Percentiles rank a stretch among this genome's conserved stretches.
Evolutionary conservation across 1,140 invertebrate genomes (phyloP).

Genomic region (Phortica variegata): DNA sequence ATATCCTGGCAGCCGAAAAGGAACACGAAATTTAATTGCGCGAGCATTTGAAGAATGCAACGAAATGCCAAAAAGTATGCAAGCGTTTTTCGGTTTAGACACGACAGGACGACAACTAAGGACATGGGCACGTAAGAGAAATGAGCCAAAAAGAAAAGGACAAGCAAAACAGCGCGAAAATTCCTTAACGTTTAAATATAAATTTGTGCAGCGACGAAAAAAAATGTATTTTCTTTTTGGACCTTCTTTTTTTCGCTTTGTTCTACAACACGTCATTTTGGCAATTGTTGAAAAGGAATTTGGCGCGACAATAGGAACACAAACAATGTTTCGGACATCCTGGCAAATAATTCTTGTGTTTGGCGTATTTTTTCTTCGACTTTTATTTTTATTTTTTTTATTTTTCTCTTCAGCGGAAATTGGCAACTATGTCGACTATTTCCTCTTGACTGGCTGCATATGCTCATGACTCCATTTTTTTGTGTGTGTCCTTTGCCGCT

Average conservation of each 20-base stretch:
- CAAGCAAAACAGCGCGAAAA: constrained; percentile 10
- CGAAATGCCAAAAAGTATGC: no score
- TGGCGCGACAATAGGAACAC: no score
- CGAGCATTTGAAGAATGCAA: constrained; percentile 8
- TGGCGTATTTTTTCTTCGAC: not conserved
- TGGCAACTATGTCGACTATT: constrained; percentile 42
- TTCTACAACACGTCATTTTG: no score
- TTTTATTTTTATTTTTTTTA: constrained; percentile 4
- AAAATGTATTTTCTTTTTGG: constrained; percentile 10
- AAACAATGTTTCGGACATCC: constrained; percentile 56
- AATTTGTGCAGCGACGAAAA: no score
- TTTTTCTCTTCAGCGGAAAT: constrained; percentile 27
- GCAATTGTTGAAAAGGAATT: constrained; percentile 40
- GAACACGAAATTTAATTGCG: constrained; percentile 46
- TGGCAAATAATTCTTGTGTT: constrained; percentile 45
- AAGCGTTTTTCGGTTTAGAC: no score
- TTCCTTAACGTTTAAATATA: constrained; percentile 32
- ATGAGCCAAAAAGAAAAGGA: not conserved
- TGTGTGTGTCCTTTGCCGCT: constrained; percentile 5
- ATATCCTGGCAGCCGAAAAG: constrained; percentile 20
- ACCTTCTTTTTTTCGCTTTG: constrained; percentile 4
- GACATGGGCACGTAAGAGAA: constrained; percentile 1
- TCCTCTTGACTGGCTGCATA: constrained; percentile 49
- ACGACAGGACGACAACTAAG: constrained; percentile 12
- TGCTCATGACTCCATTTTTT: constrained; percentile 20